Evolutionary conservation across 2,797 vertebrate genomes (phyloP), one percentile per base, ranked within the genome.

Genomic region (Scarus forsteni): DNA sequence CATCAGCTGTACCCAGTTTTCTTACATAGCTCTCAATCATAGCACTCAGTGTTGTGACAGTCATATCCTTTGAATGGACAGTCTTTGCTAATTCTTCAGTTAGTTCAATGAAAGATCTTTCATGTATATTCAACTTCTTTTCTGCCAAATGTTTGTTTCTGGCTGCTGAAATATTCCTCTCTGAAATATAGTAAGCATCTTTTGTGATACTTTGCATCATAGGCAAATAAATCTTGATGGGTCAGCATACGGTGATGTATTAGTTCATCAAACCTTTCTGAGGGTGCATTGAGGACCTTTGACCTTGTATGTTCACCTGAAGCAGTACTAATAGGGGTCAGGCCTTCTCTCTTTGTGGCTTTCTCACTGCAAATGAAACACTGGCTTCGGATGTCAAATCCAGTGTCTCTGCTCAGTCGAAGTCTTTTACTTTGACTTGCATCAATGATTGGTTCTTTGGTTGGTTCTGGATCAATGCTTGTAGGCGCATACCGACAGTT

Each of bases 171-270:
- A 48, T 48, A n/a, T 48, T 48, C 14, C 15, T 48, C 16, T 48
- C 14, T 48, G 45, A 48, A 48, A 48, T 16, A 48, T n/a, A 48
- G 45, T 48, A 48, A n/a, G 45, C 45, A 48, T 14, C 45, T 48
- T 48, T 9, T 48, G 45, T 48, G 45, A 48, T 48, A 48, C 45
- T 16, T 16, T 16, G 45, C 14, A 48, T 48, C 45, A 48, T 48
- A 48, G 5, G 45, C 45, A 48, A 48, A 48, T n/a, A 48, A n/a
- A 48, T 48, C 45, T 48, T n/a, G 5, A 48, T 48, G 45, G 15
- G 45, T 16, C 45, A 48, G 45, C 45, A 48, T 48, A n/a, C 14
- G 45, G 15, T 6, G 15, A 16, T 48, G 45, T 6, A 48, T 16
- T 48, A 6, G n/a, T 9, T 48, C 43, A 45, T 45, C 43, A 45